These are phyloP conservation scores for Peribatodes rhomboidaria DNA, from an alignment of 2,888 invertebrate genomes.

Conservation along the genomic window DNA sequence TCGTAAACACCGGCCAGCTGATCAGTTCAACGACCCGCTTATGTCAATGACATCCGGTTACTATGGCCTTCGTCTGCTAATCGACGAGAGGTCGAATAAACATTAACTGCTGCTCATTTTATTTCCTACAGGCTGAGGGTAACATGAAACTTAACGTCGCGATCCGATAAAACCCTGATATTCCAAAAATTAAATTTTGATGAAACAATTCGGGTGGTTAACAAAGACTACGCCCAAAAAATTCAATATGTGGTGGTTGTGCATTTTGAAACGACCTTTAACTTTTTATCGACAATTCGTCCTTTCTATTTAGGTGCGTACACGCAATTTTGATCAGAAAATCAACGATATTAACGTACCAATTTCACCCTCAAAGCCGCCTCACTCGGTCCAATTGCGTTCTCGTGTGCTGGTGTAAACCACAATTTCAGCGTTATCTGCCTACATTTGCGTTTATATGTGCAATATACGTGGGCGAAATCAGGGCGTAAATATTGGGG, in stretches of 20 bases:
- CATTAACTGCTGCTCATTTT: background rate
- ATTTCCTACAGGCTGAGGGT: background rate
- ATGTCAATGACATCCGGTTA: slow-evolving; percentile 51
- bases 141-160: background rate
- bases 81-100: slow-evolving; percentile 41
- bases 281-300: slow-evolving; percentile 15
- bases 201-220: background rate
- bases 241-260: background rate
- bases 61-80: slow-evolving; percentile 49
- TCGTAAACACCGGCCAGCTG: slow-evolving; percentile 54
- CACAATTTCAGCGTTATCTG: slow-evolving; percentile 43
- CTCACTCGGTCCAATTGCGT: slow-evolving; percentile 28
- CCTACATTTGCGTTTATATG: slow-evolving; percentile 34
- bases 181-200: background rate
- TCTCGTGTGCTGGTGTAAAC: slow-evolving; percentile 23
- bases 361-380: slow-evolving; percentile 23
- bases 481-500: slow-evolving; percentile 27
- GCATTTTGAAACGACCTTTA: slow-evolving; percentile 2
- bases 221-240: slow-evolving; percentile 1
- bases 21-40: slow-evolving; percentile 52
- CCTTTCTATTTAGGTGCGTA: slow-evolving; percentile 9
- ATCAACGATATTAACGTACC: slow-evolving; percentile 26
- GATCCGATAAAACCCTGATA: background rate
- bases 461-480: slow-evolving; percentile 23
- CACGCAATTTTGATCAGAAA: slow-evolving; percentile 28